phyloP scores from a whole-genome alignment of 2,113 vertebrate genomes.

The Xenopus tropicalis region UCB_Xtro_10.0 CM004452.2:14956001-14956500 shows the following conservation, averaged over 20 bases:
- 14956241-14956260: constrained; percentile 49
- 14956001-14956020: constrained; percentile 85
- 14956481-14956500: constrained; percentile 92
- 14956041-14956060: constrained; percentile 93
- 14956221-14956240: constrained; percentile 39
- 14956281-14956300: constrained; percentile 43
- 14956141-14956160: constrained; percentile 86
- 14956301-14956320: constrained; percentile 51
- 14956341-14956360: constrained; percentile 55
- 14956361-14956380: constrained; percentile 61
- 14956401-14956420: constrained; percentile 96
- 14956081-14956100: constrained; percentile 88
- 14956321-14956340: background rate
- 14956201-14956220: constrained; percentile 50
- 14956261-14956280: constrained; percentile 48
- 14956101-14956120: constrained; percentile 94
- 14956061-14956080: constrained; percentile 97
- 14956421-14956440: constrained; percentile 81
- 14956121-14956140: constrained; percentile 98
- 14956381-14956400: constrained; percentile 86
- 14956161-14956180: constrained; percentile 62
- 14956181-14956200: constrained; percentile 55
- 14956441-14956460: constrained; percentile 72
- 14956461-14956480: constrained; percentile 66
- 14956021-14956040: constrained; percentile 92